Base-by-base conservation (phyloP, 2,797 vertebrate species). In the Parauchenoglanis punctatus region DNA sequence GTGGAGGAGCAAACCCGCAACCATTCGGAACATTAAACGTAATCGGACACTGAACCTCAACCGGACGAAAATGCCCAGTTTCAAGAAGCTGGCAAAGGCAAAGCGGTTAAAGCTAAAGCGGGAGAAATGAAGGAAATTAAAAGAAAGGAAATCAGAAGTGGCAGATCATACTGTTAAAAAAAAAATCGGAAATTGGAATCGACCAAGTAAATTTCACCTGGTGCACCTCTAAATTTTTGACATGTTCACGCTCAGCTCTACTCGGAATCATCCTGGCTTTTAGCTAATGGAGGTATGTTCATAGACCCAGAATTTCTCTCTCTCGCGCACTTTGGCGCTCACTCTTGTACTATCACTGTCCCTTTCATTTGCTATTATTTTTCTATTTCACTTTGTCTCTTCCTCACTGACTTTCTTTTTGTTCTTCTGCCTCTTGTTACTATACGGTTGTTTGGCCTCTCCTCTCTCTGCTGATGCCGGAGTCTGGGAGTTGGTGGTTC, bases 391-490 rank as follows among this genome's bases (percentile, higher is more conserved):
- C 88, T 85, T 68, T 88, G 75, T 75, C 18, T 77, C 20, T 13
- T 59, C 2, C 59, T 72, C 91, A 17, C 20, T 61, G 3, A 61
- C 25, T 59, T 20, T 89, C 15, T 83, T 82, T 85, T 35, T 46
- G 8, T 85, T 15, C 85, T 85, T 91, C 89, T 93, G 83, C 90
- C 87, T 91, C 63, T 88, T 58, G 20, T 58, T 56, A 10, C 12
- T 86, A 28, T 31, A 44, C 15, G 3, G 6, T 56, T 70, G 31
- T 28, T 86, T 70, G 63, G 76, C 84, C 58, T 52, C 23, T 73
- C 68, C 17, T 59, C 87, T 90, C 82, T 83, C 84, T 56, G 4
- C 84, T 92, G 91, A 93, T 94, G 93, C 95, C 91, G 93, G 90
- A 89, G 90, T 4, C 87, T 82, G 92, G 91, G 61, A 77, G 76